Evolutionary conservation across 2,113 vertebrate species (phyloP).

Genomic region (Neolamprologus tretocephalus): DNA sequence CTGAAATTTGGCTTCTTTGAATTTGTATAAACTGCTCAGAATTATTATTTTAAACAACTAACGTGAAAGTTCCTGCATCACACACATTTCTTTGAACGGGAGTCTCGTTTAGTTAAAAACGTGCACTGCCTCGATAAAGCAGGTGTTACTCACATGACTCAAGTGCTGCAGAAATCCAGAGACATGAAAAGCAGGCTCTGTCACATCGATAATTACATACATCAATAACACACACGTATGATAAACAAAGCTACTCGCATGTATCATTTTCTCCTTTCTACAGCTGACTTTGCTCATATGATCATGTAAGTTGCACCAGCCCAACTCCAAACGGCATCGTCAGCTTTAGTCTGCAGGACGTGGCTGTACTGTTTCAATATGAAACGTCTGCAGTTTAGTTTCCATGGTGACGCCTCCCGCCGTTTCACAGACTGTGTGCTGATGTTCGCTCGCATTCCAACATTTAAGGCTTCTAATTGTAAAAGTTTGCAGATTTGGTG

Average conservation of each 20-base stretch:
- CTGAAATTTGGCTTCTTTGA: not conserved
- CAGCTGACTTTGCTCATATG: not conserved
- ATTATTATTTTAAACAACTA: not conserved
- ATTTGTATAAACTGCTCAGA: not conserved
- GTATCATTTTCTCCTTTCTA: not conserved
- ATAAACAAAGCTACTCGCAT: not conserved
- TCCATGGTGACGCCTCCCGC: not conserved
- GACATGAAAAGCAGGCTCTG: not conserved
- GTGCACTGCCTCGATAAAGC: not conserved
- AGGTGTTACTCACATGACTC: not conserved
- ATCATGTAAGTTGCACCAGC: not conserved
- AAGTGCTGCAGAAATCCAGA: not conserved
- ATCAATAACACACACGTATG: not conserved
- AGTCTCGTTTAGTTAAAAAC: not conserved
- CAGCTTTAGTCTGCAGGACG: not conserved
- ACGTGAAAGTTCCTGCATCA: not conserved
- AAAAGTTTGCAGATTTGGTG: not conserved
- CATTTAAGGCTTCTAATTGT: not conserved
- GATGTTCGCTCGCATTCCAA: not conserved
- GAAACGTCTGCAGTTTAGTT: not conserved
- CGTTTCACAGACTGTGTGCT: fast-evolving
- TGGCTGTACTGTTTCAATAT: not conserved
- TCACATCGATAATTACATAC: not conserved
- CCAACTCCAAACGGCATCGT: not conserved
- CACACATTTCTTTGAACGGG: not conserved